Base-by-base conservation (phyloP, 2,113 vertebrate species). In the Solea solea region DNA sequence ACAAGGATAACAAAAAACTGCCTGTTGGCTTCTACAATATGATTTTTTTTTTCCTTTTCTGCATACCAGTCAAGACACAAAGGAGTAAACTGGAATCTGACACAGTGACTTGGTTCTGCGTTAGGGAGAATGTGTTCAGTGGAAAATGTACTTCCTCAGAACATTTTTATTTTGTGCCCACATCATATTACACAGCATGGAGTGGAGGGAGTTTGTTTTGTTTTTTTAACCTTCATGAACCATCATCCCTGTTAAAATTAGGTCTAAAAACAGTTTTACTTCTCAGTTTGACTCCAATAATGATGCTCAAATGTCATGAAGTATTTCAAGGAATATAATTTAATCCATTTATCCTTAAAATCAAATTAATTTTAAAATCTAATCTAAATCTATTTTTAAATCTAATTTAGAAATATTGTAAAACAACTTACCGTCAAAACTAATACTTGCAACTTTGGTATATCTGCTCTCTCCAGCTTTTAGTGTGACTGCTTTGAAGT, bases 401-500 rank as follows among this genome's bases (percentile, higher is more conserved):
- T 34, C 5, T 34, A 13, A 45, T 10, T 61, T 7, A 13, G 48
- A 59, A 49, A 14, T 12, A 12, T 59, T 66, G 21, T 21, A 40
- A 9, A 59, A 15, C 7, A 59, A 93, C 96, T 95, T 89, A 98
- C 98, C 96, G 93, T 99, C 97, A 94, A 99, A 99, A 93, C 93
- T 95, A 92, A 99, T 97, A 90, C 95, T 98, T 85, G 98, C 98
- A 69, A 99, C 98, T 95, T 98, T 99, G 92, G 97, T 98, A 81
- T 99, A 99, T 96, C 96, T 95, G 87, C 90, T 98, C 89, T 98
- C 97, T 78, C 96, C 97, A 59, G 96, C 96, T 94, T 97, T 97
- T 81, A 99, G 92, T 2, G 97, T 99, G 71, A 99, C 88, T 15
- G 96, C 96, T 86, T 98, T 99, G 86, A 99, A 99, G 76, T 99